A percentile compares a stretch with the other conserved stretches of the same genome.
These are phyloP conservation scores for Schrankia costaestrigalis DNA, from an alignment of 2,888 invertebrate species.

Conservation along the genomic window DNA sequence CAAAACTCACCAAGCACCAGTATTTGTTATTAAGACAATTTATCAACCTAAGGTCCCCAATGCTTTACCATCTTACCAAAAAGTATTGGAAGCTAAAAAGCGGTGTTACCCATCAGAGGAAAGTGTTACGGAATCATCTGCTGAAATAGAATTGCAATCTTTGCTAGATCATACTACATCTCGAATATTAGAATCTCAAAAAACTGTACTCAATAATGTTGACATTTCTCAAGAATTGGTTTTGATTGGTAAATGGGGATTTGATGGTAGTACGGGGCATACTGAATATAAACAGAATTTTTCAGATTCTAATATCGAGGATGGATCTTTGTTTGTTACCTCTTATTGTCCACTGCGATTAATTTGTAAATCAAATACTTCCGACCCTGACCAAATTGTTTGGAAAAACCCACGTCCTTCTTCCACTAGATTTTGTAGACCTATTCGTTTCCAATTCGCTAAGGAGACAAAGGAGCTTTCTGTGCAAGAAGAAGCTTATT, in stretches of 20 bases:
- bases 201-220: conserved; percentile 6
- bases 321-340: not conserved
- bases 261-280: too few relatives aligned
- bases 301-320: not conserved
- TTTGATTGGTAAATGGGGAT: conserved; percentile 11
- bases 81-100: conserved; percentile 6
- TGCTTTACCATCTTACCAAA: conserved; percentile 8
- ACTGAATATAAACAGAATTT: conserved; percentile 9
- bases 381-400: not conserved
- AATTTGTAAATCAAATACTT: not conserved
- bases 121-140: not conserved
- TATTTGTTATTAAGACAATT: conserved; percentile 7
- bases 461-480: not conserved
- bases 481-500: not conserved
- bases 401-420: not conserved
- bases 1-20: conserved; percentile 8
- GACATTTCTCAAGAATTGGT: conserved; percentile 2
- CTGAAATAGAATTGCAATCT: conserved; percentile 8
- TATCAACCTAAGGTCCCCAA: conserved; percentile 1
- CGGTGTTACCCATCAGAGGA: conserved; percentile 4
- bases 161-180: conserved; percentile 6
- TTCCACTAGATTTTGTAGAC: conserved; percentile 1
- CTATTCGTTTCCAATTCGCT: not conserved
- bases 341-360: not conserved
- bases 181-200: conserved; percentile 6